Base-by-base conservation (phyloP, 2,113 vertebrate species). In the Henicopernis longicauda region DNA sequence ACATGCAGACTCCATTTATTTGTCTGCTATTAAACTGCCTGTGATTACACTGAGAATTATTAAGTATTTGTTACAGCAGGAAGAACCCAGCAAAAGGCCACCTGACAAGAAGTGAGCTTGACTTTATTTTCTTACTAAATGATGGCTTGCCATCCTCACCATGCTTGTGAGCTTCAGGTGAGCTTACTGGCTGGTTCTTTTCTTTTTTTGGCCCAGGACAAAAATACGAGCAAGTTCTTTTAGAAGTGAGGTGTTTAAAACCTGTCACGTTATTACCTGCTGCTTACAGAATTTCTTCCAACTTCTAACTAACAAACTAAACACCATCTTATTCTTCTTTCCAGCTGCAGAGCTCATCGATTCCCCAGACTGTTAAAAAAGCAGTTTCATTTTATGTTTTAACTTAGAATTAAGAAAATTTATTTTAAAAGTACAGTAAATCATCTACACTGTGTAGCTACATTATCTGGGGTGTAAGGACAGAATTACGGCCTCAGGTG, bases 351-450 rank as follows among this genome's bases (percentile, higher is more conserved):
- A 93, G 36, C 74, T 76, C 66, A 93, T 32, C 7, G 8, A 63
- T 72, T 74, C 82, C 72, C 86, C 58, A 86, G 40, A 52, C 63
- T 42, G 66, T 47, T 85, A 78, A 49, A 23, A 23, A 59, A 76
- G 82, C 49, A 11, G 29, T 73, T 93, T 83, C 31, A 61, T 83
- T 86, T 95, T 82, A 58, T 45, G 31, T 82, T 94, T 86, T 87
- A 87, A 83, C n/a, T 89, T 73, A 70, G 74, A 94, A 95, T 89
- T 88, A 86, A 93, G 50, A 52, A 93, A 91, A 77, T 26, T 62
- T 96, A 87, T 97, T 97, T 89, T 96, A 83, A 90, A 95, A 96
- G 36, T 95, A 95, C 67, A 93, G 81, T 88, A 91, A 91, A 82
- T 95, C 74, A 86, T 55, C 76, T 79, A 84, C 50, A 63, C 29